Evolutionary conservation across 2,888 invertebrate species (phyloP).

Genomic region (Cantharis flavilabris): DNA sequence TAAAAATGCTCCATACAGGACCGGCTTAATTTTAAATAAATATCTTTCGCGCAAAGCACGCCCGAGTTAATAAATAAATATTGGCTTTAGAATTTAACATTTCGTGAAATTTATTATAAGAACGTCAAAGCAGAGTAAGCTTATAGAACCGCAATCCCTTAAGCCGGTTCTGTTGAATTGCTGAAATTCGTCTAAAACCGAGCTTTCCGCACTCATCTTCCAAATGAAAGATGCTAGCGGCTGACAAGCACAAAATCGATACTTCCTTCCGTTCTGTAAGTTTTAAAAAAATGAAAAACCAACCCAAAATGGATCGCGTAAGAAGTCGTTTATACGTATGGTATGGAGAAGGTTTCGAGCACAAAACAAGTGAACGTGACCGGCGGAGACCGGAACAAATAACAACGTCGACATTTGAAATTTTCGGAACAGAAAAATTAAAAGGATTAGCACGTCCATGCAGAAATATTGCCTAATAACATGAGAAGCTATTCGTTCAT

Average conservation of each 20-base stretch:
- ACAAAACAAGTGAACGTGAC: neutral
- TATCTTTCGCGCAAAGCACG: neutral
- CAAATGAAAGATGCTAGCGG: neutral
- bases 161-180: neutral
- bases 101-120: neutral
- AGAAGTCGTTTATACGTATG: neutral
- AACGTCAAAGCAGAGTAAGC: neutral
- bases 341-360: neutral
- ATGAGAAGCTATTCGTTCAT: conserved; percentile 4
- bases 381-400: neutral
- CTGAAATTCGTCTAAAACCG: neutral
- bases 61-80: neutral
- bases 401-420: neutral
- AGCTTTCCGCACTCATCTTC: neutral
- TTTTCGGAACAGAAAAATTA: neutral
- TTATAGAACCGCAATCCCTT: neutral
- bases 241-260: neutral
- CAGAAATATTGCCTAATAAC: conserved; percentile 7
- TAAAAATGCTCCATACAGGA: conserved; percentile 32
- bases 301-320: neutral
- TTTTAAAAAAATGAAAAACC: neutral
- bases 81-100: neutral
- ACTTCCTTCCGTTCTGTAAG: neutral
- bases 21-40: neutral
- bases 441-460: neutral